A percentile compares a stretch with the other conserved stretches of the same genome.
phyloP scores from a whole-genome alignment of 1,140 invertebrate genomes.

The Micrasema longulum region DNA sequence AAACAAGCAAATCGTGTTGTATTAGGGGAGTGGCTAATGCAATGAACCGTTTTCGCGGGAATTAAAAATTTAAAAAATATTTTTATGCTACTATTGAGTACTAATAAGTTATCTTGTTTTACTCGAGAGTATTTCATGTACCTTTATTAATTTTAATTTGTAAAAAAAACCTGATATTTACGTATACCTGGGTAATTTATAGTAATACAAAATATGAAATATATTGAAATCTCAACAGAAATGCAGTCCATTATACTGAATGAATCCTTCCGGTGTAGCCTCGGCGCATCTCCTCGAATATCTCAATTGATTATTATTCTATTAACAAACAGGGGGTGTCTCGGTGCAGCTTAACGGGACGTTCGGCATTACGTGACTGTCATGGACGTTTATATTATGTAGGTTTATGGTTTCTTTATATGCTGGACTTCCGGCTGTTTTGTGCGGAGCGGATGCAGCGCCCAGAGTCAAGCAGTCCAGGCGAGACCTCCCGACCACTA shows the following conservation, averaged over 20 bases:
- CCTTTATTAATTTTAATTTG: no score
- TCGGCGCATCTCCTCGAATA: neutral
- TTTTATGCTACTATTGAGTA: no score
- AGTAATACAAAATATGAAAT: no score
- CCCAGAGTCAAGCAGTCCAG: neutral
- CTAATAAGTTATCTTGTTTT: no score
- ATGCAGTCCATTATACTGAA: slow-evolving; percentile 15
- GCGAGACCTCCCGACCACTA: slow-evolving; percentile 5
- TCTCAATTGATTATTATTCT: slow-evolving; percentile 37
- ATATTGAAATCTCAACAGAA: neutral
- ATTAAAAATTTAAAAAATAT: no score
- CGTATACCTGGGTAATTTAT: no score
- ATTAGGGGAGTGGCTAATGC: no score
- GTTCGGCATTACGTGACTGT: slow-evolving; percentile 6
- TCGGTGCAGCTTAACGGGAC: neutral
- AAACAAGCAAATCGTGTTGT: no score
- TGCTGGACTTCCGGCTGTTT: slow-evolving; percentile 20
- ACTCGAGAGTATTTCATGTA: no score
- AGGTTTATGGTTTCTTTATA: slow-evolving; percentile 12
- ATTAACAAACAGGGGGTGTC: slow-evolving; percentile 7
- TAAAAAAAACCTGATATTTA: no score
- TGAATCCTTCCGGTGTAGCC: slow-evolving; percentile 23
- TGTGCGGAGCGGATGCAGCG: slow-evolving; percentile 23
- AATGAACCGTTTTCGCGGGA: no score
- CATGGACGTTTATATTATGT: neutral